These are phyloP conservation scores for Zaprionus gabonicus DNA, from an alignment of 1,140 invertebrate species.

Conservation along the genomic window DNA sequence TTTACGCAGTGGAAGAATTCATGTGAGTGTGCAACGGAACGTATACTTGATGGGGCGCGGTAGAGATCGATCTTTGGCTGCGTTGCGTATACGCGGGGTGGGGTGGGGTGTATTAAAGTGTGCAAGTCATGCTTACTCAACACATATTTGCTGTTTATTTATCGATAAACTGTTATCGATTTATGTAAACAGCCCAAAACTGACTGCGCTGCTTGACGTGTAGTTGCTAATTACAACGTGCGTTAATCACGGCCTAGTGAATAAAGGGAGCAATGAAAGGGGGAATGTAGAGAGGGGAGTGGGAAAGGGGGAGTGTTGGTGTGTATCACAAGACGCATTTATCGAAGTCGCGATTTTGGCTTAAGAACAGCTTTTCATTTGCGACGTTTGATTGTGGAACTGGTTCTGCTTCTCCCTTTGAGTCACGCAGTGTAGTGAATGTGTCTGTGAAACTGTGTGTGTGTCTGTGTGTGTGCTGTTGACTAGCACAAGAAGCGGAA, in stretches of 20 bases:
- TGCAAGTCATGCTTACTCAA: not conserved
- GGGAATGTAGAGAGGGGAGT: not conserved
- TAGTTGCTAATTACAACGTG: not conserved
- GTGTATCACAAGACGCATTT: not conserved
- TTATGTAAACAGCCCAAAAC: not conserved
- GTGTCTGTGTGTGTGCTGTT: not conserved
- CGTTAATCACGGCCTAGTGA: not conserved
- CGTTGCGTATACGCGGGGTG: slow-evolving; percentile 34
- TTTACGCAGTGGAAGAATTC: slow-evolving; percentile 88
- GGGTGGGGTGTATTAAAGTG: not conserved
- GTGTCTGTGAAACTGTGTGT: not conserved
- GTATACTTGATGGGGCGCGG: slow-evolving; percentile 47
- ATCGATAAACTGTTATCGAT: slow-evolving; percentile 1
- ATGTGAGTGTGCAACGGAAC: slow-evolving; percentile 85
- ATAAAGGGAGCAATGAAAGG: not conserved
- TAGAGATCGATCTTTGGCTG: not conserved
- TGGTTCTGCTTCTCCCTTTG: not conserved
- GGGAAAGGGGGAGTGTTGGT: not conserved
- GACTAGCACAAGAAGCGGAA: slow-evolving; percentile 8
- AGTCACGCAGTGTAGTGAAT: not conserved
- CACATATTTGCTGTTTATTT: not conserved
- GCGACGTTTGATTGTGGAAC: slow-evolving; percentile 3
- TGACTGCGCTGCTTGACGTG: not conserved
- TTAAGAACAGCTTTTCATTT: slow-evolving; percentile 24
- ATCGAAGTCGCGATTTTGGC: slow-evolving; percentile 5